These are phyloP conservation scores for Lissocephala sabroskyi DNA, from an alignment of 2,888 invertebrate species.

Conservation along the genomic window DNA sequence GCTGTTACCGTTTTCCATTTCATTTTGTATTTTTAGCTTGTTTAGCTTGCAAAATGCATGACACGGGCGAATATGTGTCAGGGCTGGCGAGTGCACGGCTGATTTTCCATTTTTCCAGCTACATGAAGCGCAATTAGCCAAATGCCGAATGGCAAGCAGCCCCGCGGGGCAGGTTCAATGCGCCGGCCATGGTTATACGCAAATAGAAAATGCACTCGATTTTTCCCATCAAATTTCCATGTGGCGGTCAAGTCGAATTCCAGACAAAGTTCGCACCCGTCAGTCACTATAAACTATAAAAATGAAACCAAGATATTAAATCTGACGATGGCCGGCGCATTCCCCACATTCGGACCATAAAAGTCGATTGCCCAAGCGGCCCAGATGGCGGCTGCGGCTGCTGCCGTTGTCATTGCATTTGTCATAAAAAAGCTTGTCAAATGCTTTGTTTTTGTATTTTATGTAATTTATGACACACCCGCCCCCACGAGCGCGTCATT, in stretches of 20 bases:
- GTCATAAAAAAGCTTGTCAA: constrained; percentile 50
- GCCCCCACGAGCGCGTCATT: no score
- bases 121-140: constrained; percentile 6
- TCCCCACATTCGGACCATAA: constrained; percentile 34
- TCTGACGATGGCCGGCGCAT: constrained; percentile 9
- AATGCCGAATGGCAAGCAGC: constrained; percentile 7
- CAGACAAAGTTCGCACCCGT: constrained; percentile 16
- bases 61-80: constrained; percentile 49
- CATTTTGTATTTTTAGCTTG: constrained; percentile 16
- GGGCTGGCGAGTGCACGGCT: constrained; percentile 22
- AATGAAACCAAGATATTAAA: constrained; percentile 21
- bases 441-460: constrained; percentile 20
- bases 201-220: background rate
- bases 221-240: background rate
- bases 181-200: background rate
- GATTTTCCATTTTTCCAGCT: background rate
- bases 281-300: constrained; percentile 47
- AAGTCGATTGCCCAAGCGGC: constrained; percentile 42
- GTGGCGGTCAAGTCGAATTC: background rate
- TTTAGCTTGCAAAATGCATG: constrained; percentile 41
- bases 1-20: constrained; percentile 23
- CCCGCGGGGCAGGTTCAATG: no score
- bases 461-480: constrained; percentile 8
- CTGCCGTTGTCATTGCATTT: constrained; percentile 41
- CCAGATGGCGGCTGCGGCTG: constrained; percentile 3